These are phyloP conservation scores for Heterochromis multidens DNA, from an alignment of 2,113 vertebrate genomes.

Conservation along the genomic window DNA sequence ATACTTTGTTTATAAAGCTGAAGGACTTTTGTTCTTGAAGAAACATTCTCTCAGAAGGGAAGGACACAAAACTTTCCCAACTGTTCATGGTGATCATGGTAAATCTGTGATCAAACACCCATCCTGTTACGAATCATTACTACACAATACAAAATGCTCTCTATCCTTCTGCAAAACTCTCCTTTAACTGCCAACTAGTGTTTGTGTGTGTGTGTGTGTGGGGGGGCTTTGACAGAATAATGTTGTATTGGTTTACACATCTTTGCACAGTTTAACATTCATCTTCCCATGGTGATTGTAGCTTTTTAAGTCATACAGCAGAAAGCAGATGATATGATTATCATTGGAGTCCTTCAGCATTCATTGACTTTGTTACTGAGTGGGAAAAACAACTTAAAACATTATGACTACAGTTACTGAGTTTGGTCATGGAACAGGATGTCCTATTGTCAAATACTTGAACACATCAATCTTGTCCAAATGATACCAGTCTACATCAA, in stretches of 20 bases:
- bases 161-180: background rate
- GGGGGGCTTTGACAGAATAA: background rate
- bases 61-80: background rate
- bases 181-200: background rate
- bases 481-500: background rate
- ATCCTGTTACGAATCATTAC: background rate
- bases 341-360: background rate
- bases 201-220: too few relatives aligned
- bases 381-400: background rate
- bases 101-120: slow-evolving; percentile 10
- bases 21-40: slow-evolving; percentile 41
- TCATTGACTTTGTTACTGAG: slow-evolving; percentile 4
- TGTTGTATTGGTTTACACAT: background rate
- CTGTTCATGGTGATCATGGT: background rate
- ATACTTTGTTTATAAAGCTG: slow-evolving; percentile 56
- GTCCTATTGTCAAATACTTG: background rate
- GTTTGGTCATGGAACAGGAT: background rate
- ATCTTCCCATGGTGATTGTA: background rate
- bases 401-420: background rate
- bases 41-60: slow-evolving; percentile 10
- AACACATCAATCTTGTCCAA: background rate
- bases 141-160: slow-evolving; percentile 10
- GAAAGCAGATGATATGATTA: background rate
- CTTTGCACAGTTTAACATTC: background rate
- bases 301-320: background rate